Percentiles rank a stretch among this genome's conserved stretches.
These are phyloP conservation scores for Callaeas wilsoni DNA, from an alignment of 2,113 vertebrate species.

Conservation along the genomic window DNA sequence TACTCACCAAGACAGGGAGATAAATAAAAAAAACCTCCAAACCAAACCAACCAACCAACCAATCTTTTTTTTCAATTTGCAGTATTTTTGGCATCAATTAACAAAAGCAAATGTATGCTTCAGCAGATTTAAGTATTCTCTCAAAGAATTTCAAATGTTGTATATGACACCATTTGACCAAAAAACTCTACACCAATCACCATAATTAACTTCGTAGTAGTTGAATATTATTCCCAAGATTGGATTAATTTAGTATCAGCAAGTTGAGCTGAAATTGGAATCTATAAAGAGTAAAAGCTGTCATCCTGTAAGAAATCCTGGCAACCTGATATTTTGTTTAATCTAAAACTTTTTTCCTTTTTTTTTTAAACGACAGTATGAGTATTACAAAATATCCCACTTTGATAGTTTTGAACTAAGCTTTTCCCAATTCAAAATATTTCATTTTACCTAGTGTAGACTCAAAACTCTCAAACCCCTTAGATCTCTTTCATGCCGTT, in stretches of 20 bases:
- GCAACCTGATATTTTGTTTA: neutral
- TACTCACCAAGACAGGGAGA: neutral
- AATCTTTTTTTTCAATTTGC: neutral
- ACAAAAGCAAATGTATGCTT: neutral
- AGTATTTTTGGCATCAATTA: neutral
- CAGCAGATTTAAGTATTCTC: neutral
- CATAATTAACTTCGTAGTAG: neutral
- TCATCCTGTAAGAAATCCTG: neutral
- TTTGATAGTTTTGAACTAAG: neutral
- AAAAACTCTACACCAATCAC: neutral
- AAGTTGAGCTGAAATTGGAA: neutral
- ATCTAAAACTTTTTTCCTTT: neutral
- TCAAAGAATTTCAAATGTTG: neutral
- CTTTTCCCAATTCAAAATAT: neutral
- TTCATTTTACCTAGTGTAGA: neutral
- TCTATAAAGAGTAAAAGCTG: neutral
- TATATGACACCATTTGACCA: neutral
- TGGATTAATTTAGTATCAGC: neutral
- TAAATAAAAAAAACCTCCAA: neutral
- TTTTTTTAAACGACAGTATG: neutral
- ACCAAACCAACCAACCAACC: neutral
- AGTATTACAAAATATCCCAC: neutral
- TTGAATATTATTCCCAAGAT: neutral
- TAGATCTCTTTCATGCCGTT: neutral
- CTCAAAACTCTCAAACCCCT: neutral